phyloP scores from a whole-genome alignment of 2,888 invertebrate genomes.

The Xylophagus ater region DNA sequence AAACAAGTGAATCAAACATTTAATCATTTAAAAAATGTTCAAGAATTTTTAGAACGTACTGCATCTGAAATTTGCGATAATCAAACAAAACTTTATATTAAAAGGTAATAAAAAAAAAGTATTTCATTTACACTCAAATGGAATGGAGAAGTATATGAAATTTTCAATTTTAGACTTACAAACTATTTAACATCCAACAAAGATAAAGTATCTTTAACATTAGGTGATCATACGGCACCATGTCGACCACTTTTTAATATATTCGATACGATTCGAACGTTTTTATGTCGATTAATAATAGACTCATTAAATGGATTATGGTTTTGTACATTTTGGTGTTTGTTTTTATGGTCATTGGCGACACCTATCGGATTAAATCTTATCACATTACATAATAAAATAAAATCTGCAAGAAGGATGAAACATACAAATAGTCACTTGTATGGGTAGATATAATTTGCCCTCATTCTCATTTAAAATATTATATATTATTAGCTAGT shows the following conservation, averaged over 20 bases:
- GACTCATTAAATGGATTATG: conserved; percentile 52
- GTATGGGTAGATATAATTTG: conserved; percentile 20
- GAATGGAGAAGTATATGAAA: neutral
- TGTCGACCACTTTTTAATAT: conserved; percentile 64
- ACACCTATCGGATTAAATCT: conserved; percentile 52
- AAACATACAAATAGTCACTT: conserved; percentile 19
- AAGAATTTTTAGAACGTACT: conserved; percentile 62
- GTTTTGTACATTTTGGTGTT: conserved; percentile 52
- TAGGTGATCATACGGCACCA: conserved; percentile 53
- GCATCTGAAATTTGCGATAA: conserved; percentile 58
- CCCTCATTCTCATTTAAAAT: neutral
- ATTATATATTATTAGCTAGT: neutral
- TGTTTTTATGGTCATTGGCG: conserved; percentile 46
- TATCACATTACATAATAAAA: conserved; percentile 32
- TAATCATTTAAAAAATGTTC: conserved; percentile 63
- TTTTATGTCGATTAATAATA: conserved; percentile 35
- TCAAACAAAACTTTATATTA: conserved; percentile 42
- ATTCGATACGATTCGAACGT: conserved; percentile 51
- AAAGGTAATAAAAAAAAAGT: conserved; percentile 25
- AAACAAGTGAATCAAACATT: conserved; percentile 60
- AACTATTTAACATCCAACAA: conserved; percentile 58
- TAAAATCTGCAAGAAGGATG: conserved; percentile 21
- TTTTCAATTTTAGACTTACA: conserved; percentile 40
- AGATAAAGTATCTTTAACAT: conserved; percentile 51
- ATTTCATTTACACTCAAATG: neutral